Evolutionary conservation across 1,140 invertebrate genomes (phyloP), one percentile per base, ranked within the genome.

Genomic region (Littorina saxatilis): DNA sequence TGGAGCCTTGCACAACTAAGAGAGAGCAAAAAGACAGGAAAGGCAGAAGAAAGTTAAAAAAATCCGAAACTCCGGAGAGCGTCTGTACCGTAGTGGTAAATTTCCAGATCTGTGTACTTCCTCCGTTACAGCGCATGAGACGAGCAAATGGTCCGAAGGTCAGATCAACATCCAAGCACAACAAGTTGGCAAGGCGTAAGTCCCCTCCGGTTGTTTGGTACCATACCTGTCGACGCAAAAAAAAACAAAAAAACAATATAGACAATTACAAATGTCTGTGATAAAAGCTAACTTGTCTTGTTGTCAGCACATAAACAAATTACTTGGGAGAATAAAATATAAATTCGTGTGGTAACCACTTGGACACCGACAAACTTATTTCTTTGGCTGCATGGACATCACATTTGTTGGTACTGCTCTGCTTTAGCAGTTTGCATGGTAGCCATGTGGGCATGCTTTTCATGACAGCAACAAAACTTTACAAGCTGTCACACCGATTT

Each of bases 81-180:
- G n/a, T n/a, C n/a, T n/a, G n/a, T 79, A 85, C 87, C 86, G 82
- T 76, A 29, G 68, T 85, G 4, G 66, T 83, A 86, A 88, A 89
- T 0, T 75, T 95, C 98, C 97, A 99, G 84, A 97, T 96, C 92
- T 99, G 98, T 84, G 95, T 94, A 0, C 96, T 96, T 94, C 97
- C 96, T 91, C 98, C 97, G 90, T 98, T 97, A 89, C 98, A 99
- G 92, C 99, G 99, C 79, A 95, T 95, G 13, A 99, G 92, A 68
- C 94, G 93, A 0, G 96, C 96, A 79, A 87, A 89, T 23, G 80
- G 80, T 20, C 82, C 84, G 50, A 74, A 35, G 5, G 52, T n/a
- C n/a, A 50, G 58, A 32, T 80, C 63, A 9, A 96, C 95, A 92
- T 98, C 97, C 79, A 99, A 88, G 90, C 98, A 99, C 0, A 98